Base-by-base conservation (phyloP, 2,888 invertebrate species). In the Caradrina clavipalpis region DNA sequence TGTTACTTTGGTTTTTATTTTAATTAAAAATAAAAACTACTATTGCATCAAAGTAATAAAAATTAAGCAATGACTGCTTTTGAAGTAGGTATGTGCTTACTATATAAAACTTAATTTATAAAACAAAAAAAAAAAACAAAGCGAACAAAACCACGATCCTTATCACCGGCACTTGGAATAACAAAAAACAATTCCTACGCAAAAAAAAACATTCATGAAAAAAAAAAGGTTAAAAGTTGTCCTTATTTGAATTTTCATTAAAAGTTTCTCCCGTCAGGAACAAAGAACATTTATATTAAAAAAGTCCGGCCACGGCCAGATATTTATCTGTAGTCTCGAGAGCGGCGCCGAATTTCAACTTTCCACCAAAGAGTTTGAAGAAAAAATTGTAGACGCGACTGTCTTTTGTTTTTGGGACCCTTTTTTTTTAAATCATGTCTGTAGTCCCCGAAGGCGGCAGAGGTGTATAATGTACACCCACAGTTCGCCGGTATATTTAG, bases 221-320 rank as follows among this genome's bases (percentile, higher is more conserved):
- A 76, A 88, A 92, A 92, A 93, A 93, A 93, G 93, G 94, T 92
- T 92, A 90, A 93, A 94, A 93, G 94, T 93, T 93, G 92, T 93
- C 94, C 94, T 93, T 94, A 94, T 94, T 93, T 94, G 94, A 94
- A 94, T 94, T 94, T 94, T 94, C 94, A 94, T 94, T 94, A 94
- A 94, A 94, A 94, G 92, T 94, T 94, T 94, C 90, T 90, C 91
- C 93, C 93, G 94, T 95, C 95, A 95, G 91, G 94, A 95, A 95
- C 96, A 96, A 96, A 96, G 96, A 96, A 96, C 95, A 95, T 95
- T 96, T 95, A 96, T 96, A 96, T 96, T 96, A 96, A 96, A 96
- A 96, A 96, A 96, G 92, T 96, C 95, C 90, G 90, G 90, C 92
- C 92, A 88, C 92, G 93, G 94, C 93, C 95, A 95, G 95, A 95